Percentiles rank a stretch among this genome's conserved stretches.
phyloP scores from a whole-genome alignment of 2,797 vertebrate species.

The Lerista edwardsae region DNA sequence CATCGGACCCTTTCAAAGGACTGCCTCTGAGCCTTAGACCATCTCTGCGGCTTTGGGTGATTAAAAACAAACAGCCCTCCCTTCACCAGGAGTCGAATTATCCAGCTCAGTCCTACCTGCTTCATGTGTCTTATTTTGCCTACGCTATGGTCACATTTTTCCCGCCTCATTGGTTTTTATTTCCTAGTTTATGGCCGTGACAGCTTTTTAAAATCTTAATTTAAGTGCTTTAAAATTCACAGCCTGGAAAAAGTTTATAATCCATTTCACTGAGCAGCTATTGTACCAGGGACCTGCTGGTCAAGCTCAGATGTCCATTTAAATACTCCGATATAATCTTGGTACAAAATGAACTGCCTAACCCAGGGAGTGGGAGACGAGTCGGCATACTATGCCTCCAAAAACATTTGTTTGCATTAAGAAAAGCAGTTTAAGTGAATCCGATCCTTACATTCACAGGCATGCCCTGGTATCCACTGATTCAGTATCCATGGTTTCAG shows the following conservation, averaged over 20 bases:
- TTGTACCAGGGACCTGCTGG: not conserved
- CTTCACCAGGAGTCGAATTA: constrained; percentile 7
- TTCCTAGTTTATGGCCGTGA: constrained; percentile 14
- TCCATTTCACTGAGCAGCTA: not conserved
- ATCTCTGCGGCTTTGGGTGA: not conserved
- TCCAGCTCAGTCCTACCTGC: constrained; percentile 17
- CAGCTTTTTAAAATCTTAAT: constrained; percentile 29
- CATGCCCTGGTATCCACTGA: no score
- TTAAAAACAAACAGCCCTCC: not conserved
- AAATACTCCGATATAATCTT: not conserved
- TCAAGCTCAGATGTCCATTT: constrained; percentile 9
- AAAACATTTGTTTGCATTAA: not conserved
- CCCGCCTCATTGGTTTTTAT: constrained; percentile 34
- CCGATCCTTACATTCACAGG: not conserved
- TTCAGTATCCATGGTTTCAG: no score
- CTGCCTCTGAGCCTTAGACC: not conserved
- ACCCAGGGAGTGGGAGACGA: not conserved
- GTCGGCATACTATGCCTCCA: not conserved
- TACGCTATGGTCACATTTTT: not conserved
- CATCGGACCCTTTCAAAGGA: not conserved
- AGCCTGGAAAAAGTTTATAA: constrained; percentile 30
- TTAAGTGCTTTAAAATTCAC: constrained; percentile 39
- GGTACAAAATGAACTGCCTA: not conserved
- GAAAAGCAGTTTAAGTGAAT: accelerated
- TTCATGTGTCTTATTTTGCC: constrained; percentile 14